Conservation (phyloP, 1,140 invertebrate genomes). For the Melitaea cinxia region DNA sequence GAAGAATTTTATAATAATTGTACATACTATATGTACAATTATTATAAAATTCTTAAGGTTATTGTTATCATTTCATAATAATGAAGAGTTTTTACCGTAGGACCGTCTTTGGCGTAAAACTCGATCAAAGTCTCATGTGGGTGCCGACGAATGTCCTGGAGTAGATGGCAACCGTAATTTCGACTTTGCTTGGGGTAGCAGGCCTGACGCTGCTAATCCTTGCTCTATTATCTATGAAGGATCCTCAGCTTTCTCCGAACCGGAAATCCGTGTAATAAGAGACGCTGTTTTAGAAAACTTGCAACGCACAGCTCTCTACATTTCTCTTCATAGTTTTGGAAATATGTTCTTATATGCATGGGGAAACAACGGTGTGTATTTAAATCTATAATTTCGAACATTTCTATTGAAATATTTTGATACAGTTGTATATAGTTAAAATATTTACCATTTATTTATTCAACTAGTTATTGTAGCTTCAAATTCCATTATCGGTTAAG, state of each 20-base stretch:
- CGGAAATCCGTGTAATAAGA: slow-evolving; percentile 83
- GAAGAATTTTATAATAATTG: no score
- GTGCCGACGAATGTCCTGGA: slow-evolving; percentile 69
- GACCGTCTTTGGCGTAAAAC: slow-evolving; percentile 83
- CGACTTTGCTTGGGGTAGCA: slow-evolving; percentile 80
- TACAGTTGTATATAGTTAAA: no score
- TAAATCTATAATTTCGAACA: background rate
- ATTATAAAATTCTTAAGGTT: no score
- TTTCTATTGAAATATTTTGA: no score
- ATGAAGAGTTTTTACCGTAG: slow-evolving; percentile 41
- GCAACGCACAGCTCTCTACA: slow-evolving; percentile 83
- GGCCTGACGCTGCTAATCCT: slow-evolving; percentile 82
- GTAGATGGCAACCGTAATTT: slow-evolving; percentile 84
- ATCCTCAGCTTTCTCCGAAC: slow-evolving; percentile 86
- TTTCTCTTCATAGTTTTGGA: slow-evolving; percentile 87
- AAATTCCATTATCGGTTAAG: no score
- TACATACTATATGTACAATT: no score
- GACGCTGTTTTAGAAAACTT: slow-evolving; percentile 78
- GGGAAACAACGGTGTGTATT: slow-evolving; percentile 83
- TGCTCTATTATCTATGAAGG: slow-evolving; percentile 89
- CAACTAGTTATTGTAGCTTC: no score
- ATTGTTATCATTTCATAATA: background rate
- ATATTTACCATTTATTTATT: no score
- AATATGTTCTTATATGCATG: slow-evolving; percentile 88
- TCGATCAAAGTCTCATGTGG: slow-evolving; percentile 55